These are phyloP conservation scores for Acleris sparsana DNA, from an alignment of 2,888 invertebrate genomes.

Conservation along the genomic window DNA sequence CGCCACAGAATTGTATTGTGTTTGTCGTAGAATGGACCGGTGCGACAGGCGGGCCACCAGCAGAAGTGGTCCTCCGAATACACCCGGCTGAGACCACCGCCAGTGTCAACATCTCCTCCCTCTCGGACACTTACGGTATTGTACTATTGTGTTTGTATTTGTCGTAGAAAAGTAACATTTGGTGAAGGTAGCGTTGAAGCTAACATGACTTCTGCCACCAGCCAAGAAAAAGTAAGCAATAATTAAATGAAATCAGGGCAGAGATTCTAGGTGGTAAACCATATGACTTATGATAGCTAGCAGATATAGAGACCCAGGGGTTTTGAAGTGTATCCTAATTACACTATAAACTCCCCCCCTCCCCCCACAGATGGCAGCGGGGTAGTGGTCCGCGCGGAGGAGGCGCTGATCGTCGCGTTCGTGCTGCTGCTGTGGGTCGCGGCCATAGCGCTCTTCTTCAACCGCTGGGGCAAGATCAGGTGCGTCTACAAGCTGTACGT, in stretches of 20 bases:
- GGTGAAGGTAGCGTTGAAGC: background rate
- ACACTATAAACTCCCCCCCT: background rate
- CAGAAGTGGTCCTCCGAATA: constrained; percentile 71
- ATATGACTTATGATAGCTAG: too few species aligned
- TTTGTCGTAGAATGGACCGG: constrained; percentile 72
- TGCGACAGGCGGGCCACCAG: constrained; percentile 73
- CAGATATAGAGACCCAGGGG: too few species aligned
- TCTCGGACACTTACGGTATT: constrained; percentile 55
- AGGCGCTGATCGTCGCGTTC: constrained; percentile 92
- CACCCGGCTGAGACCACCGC: constrained; percentile 62
- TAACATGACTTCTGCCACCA: background rate
- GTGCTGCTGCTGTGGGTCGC: constrained; percentile 94
- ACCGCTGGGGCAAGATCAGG: constrained; percentile 96
- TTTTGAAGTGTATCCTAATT: background rate
- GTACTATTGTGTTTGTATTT: background rate
- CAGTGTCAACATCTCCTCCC: constrained; percentile 52
- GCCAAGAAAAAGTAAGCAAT: too few species aligned
- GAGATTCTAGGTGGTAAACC: too few species aligned
- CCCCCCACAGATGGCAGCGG: constrained; percentile 80
- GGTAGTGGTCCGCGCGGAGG: constrained; percentile 92
- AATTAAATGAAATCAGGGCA: too few species aligned
- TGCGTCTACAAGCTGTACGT: constrained; percentile 83
- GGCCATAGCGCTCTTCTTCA: constrained; percentile 95
- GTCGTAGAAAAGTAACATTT: background rate
- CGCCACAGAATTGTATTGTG: constrained; percentile 1